Conservation (phyloP, 92 coral and sea anemone genomes). For the Palythoa heliodiscus region DNA sequence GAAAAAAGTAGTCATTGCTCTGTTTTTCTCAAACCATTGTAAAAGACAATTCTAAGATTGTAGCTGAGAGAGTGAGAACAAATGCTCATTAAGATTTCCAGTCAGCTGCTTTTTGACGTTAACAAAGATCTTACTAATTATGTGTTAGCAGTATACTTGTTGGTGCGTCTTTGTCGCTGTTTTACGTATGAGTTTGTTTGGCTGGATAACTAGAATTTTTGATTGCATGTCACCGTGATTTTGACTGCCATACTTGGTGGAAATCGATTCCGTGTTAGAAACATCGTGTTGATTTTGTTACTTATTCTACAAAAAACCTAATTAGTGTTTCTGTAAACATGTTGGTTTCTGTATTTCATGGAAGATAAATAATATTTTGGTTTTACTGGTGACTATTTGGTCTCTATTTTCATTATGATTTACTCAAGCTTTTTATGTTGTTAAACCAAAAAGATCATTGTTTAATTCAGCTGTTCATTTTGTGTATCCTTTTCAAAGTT, state of each 20-base stretch:
- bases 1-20: constrained; percentile 9
- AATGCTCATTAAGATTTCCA: background rate
- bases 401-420: constrained; percentile 5
- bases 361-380: constrained; percentile 20
- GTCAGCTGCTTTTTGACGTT: constrained; percentile 8
- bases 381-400: constrained; percentile 29
- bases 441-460: constrained; percentile 29
- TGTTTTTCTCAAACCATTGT: constrained; percentile 15
- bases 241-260: background rate
- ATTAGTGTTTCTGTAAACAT: constrained; percentile 16
- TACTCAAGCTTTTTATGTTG: background rate
- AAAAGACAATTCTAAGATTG: constrained; percentile 8
- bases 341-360: constrained; percentile 33
- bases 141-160: background rate
- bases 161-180: background rate
- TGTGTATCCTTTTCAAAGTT: background rate
- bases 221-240: background rate
- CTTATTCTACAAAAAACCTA: constrained; percentile 18
- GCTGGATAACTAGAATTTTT: background rate
- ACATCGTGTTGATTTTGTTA: background rate
- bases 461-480: constrained; percentile 13
- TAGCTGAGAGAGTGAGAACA: background rate
- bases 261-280: constrained; percentile 3
- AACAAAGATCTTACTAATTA: constrained; percentile 30
- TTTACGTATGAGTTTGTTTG: background rate